phyloP scores from a whole-genome alignment of 2,888 invertebrate species.

The Capitulum mitella region DNA sequence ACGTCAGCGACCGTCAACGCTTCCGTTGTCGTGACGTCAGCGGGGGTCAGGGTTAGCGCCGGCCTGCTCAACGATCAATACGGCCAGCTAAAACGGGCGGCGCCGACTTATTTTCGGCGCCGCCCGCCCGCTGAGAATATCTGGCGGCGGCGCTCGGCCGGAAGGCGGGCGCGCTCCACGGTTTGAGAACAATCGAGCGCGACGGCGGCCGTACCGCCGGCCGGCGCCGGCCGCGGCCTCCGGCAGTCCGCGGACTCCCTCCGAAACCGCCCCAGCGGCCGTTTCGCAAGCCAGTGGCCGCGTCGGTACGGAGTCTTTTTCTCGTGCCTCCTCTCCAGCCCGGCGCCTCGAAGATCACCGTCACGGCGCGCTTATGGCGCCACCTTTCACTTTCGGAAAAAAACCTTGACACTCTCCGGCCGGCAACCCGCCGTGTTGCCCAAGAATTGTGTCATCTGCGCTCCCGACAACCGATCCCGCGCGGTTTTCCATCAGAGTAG shows the following conservation, averaged over 20 bases:
- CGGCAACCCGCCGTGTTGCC: not conserved
- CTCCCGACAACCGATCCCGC: not conserved
- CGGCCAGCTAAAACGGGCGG: not conserved
- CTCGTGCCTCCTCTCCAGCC: too few species aligned
- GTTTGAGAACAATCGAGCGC: too few species aligned
- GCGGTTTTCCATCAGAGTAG: not conserved
- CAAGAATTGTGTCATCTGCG: not conserved
- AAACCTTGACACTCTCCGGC: not conserved
- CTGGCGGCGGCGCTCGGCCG: not conserved
- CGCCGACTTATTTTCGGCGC: not conserved
- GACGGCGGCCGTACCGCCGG: too few species aligned
- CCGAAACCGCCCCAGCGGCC: too few species aligned
- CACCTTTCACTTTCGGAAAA: not conserved
- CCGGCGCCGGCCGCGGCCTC: too few species aligned
- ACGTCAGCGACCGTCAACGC: slow-evolving; percentile 14
- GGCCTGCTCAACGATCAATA: slow-evolving; percentile 10
- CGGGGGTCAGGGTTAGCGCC: not conserved
- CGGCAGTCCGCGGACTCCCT: too few species aligned
- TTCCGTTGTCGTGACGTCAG: not conserved
- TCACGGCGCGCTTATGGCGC: too few species aligned
- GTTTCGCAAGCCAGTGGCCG: too few species aligned
- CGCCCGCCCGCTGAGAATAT: not conserved
- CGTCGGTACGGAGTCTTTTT: too few species aligned
- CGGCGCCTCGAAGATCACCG: too few species aligned
- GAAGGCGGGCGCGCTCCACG: too few species aligned